These are phyloP conservation scores for Epinotia ramella DNA, from an alignment of 2,888 invertebrate genomes.

Conservation along the genomic window DNA sequence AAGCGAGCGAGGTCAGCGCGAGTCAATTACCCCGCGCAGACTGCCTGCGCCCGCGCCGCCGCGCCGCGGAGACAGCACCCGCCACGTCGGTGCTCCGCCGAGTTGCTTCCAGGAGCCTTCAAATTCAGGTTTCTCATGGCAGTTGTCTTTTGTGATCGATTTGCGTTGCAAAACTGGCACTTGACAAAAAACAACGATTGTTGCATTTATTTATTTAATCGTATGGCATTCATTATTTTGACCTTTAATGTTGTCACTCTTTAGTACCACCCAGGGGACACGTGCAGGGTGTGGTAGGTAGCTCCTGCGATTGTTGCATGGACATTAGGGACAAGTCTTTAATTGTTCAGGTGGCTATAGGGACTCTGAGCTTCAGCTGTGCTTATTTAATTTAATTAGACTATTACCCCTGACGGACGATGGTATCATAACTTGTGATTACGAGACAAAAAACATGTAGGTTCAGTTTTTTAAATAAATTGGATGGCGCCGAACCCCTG, in stretches of 20 bases:
- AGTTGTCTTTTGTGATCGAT: not conserved
- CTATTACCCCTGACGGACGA: not conserved
- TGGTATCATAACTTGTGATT: not conserved
- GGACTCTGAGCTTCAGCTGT: not conserved
- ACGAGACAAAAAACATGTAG: not conserved
- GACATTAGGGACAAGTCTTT: not conserved
- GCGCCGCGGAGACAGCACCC: conserved; percentile 52
- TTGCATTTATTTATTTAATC: too few relatives aligned
- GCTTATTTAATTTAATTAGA: not conserved
- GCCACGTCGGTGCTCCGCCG: conserved; percentile 37
- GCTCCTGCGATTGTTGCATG: not conserved
- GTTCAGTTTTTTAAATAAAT: not conserved
- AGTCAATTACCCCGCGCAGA: conserved; percentile 87
- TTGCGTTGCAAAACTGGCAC: conserved; percentile 11
- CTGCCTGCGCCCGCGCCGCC: conserved; percentile 57
- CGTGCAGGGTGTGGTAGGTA: too few relatives aligned
- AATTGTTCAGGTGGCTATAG: not conserved
- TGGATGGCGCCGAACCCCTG: not conserved
- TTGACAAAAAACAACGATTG: not conserved
- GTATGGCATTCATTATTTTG: too few relatives aligned
- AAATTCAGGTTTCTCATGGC: conserved; percentile 16
- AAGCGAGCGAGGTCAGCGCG: conserved; percentile 84
- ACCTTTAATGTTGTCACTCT: too few relatives aligned
- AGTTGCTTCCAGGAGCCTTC: conserved; percentile 22
- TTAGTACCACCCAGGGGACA: too few relatives aligned